These are phyloP conservation scores for Oreortyx pictus DNA, from an alignment of 2,797 vertebrate genomes.

Conservation along the genomic window DNA sequence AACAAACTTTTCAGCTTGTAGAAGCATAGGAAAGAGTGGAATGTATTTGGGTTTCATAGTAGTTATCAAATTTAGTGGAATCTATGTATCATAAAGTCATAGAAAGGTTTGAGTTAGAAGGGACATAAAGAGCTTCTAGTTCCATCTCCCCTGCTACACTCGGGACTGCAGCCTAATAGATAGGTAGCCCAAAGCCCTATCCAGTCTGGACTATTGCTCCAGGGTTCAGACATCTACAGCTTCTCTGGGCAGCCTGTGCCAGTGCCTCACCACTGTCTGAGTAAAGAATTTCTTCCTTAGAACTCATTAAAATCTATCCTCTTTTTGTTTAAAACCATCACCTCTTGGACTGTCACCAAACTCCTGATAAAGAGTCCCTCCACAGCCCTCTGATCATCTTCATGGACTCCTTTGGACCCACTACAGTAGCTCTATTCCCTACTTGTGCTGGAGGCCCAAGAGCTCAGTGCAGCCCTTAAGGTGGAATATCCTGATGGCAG, in stretches of 20 bases:
- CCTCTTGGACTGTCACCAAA: not conserved
- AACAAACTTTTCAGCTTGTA: not conserved
- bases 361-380: not conserved
- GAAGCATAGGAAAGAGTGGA: not conserved
- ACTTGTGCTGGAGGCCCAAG: not conserved
- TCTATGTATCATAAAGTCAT: not conserved
- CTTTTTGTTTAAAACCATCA: not conserved
- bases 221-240: not conserved
- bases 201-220: not conserved
- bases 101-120: not conserved
- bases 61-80: not conserved
- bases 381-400: not conserved
- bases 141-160: not conserved
- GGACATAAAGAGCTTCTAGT: not conserved
- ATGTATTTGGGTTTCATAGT: not conserved
- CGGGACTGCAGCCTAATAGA: not conserved
- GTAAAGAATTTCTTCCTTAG: not conserved
- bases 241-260: not conserved
- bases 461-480: not conserved
- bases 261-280: not conserved
- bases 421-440: not conserved
- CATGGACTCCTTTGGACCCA: not conserved
- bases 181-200: not conserved
- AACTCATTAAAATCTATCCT: not conserved
- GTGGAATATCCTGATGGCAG: not conserved